These are phyloP conservation scores for Indri indri DNA, from an alignment of 2,113 vertebrate species.

Conservation along the genomic window DNA sequence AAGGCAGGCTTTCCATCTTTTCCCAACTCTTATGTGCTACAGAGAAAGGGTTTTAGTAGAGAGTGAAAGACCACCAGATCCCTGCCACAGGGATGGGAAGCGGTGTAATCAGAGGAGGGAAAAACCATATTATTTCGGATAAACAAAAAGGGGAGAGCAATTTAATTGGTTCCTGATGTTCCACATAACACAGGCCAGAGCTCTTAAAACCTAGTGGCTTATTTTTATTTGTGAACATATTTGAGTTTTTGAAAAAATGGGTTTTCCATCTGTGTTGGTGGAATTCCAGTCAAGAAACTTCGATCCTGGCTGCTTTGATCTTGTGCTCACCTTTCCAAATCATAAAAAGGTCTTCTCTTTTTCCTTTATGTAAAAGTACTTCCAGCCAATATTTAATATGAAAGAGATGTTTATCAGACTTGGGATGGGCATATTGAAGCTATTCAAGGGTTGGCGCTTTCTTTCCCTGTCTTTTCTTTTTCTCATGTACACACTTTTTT, in stretches of 20 bases:
- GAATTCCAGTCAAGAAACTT: conserved; percentile 57
- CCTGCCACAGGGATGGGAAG: not conserved
- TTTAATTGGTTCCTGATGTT: conserved; percentile 70
- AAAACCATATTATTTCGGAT: conserved; percentile 51
- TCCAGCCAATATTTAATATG: conserved; percentile 60
- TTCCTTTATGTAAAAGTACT: conserved; percentile 57
- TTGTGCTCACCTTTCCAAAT: conserved; percentile 67
- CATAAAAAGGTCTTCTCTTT: conserved; percentile 44
- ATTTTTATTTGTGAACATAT: conserved; percentile 71
- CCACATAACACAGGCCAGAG: conserved; percentile 39
- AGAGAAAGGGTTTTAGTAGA: conserved; percentile 4
- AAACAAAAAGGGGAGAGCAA: conserved; percentile 68
- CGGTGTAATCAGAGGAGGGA: conserved; percentile 34
- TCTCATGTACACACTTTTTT: not conserved
- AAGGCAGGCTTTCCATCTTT: not conserved
- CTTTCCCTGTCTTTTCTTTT: not conserved
- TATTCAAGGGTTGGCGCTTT: not conserved
- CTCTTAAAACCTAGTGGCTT: conserved; percentile 64
- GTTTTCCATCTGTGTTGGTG: conserved; percentile 61
- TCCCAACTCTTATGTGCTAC: not conserved
- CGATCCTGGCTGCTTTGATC: conserved; percentile 50
- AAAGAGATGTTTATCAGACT: conserved; percentile 72
- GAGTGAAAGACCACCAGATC: conserved; percentile 9
- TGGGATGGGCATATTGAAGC: conserved; percentile 57
- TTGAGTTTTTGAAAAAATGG: conserved; percentile 63